Percentiles rank a stretch among this genome's conserved stretches.
Evolutionary conservation across 2,888 invertebrate species (phyloP).

Genomic region (Leptodirus hochenwartii): DNA sequence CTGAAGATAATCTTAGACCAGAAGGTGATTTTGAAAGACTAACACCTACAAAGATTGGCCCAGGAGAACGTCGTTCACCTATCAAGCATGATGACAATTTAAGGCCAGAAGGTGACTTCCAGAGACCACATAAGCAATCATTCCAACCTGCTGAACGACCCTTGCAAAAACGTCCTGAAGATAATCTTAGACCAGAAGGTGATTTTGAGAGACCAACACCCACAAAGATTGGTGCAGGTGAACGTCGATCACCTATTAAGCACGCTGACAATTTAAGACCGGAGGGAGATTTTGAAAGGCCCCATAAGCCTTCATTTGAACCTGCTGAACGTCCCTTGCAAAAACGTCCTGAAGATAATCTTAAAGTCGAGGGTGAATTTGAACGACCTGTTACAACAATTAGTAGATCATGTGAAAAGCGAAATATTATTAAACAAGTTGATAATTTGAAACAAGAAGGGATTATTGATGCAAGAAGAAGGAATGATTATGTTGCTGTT

Average conservation of each 20-base stretch:
- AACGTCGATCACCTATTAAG: constrained; percentile 33
- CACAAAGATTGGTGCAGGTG: constrained; percentile 26
- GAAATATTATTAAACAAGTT: constrained; percentile 33
- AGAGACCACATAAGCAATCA: constrained; percentile 19
- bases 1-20: constrained; percentile 29
- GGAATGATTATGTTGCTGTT: constrained; percentile 35
- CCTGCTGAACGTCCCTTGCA: constrained; percentile 22
- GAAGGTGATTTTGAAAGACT: constrained; percentile 31
- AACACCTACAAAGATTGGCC: constrained; percentile 24
- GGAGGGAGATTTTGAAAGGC: constrained; percentile 23
- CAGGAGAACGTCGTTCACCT: constrained; percentile 31
- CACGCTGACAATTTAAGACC: constrained; percentile 34
- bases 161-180: constrained; percentile 19
- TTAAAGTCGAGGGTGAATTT: constrained; percentile 31
- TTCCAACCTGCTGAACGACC: constrained; percentile 23
- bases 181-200: constrained; percentile 32
- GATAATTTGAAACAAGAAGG: constrained; percentile 39
- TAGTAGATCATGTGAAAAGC: too few relatives aligned
- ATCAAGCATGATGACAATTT: constrained; percentile 38
- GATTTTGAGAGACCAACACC: constrained; percentile 29
- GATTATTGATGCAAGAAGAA: constrained; percentile 29
- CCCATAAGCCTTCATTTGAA: constrained; percentile 20
- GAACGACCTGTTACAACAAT: constrained; percentile 23
- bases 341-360: constrained; percentile 27
- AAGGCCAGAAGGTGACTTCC: constrained; percentile 38